A percentile compares a stretch with the other conserved stretches of the same genome.
Evolutionary conservation across 30 jellyfish, hydroid and myxozoan species (phyloP).

Genomic region (Cassiopea xamachana): DNA sequence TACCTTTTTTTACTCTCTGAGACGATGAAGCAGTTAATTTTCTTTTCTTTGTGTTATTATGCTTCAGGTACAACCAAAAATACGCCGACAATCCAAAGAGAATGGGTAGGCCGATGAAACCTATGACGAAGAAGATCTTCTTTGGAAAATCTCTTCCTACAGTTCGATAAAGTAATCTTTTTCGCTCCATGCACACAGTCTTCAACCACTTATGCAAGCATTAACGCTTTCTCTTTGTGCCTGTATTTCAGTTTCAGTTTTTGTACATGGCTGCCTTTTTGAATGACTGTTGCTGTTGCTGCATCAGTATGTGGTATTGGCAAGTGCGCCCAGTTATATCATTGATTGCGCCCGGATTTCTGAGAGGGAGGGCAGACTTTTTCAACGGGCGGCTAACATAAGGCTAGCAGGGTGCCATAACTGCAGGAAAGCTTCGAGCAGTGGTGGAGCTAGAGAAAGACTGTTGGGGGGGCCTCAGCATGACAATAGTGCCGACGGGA

Average conservation of each 20-base stretch:
- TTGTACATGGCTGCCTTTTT: too few relatives aligned
- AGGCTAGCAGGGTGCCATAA: too few relatives aligned
- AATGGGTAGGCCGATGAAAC: constrained; percentile 30
- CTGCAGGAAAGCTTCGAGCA: too few relatives aligned
- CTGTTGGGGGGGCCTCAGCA: too few relatives aligned
- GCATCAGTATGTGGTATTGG: not conserved
- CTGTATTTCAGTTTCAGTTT: too few relatives aligned
- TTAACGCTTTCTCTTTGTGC: too few relatives aligned
- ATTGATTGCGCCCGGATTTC: not conserved
- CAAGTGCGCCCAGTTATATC: not conserved
- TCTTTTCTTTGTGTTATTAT: not conserved
- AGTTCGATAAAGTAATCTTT: not conserved
- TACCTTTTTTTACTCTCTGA: constrained; percentile 65
- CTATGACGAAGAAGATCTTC: constrained; percentile 23
- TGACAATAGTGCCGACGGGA: too few relatives aligned
- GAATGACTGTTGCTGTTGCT: not conserved
- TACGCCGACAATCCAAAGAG: constrained; percentile 49
- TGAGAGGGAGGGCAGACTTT: too few relatives aligned
- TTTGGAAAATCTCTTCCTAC: constrained; percentile 12
- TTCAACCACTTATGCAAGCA: too few relatives aligned
- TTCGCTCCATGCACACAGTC: constrained; percentile 30
- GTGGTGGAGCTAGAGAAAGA: too few relatives aligned
- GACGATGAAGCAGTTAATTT: not conserved
- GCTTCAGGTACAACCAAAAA: constrained; percentile 15
- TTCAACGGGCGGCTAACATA: too few relatives aligned